Conservation (phyloP, 2,888 invertebrate genomes). For the Eilema sororculum region DNA sequence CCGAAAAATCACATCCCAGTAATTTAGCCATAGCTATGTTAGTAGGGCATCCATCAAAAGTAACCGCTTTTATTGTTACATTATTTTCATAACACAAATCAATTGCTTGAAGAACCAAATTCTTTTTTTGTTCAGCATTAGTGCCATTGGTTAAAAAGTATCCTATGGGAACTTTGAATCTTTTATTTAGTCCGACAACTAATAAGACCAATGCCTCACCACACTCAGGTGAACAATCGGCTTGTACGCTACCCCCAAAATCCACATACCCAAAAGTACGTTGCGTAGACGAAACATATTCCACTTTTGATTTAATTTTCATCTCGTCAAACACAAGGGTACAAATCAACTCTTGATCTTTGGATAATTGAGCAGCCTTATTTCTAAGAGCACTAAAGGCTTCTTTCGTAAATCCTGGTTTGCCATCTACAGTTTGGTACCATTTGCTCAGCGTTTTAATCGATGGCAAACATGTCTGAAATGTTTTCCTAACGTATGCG, state of each 20-base stretch:
- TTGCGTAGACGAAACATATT: background rate
- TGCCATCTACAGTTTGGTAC: slow-evolving; percentile 22
- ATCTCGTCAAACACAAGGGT: slow-evolving; percentile 17
- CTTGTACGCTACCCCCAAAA: too few species aligned
- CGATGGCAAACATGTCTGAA: slow-evolving; percentile 26
- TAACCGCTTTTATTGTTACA: slow-evolving; percentile 35
- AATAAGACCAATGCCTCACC: slow-evolving; percentile 10
- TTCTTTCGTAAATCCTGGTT: slow-evolving; percentile 17
- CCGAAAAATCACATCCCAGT: slow-evolving; percentile 32
- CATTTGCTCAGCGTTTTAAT: slow-evolving; percentile 25
- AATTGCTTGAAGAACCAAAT: slow-evolving; percentile 29
- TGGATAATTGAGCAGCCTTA: background rate
- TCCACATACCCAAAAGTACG: background rate
- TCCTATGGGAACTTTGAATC: slow-evolving; percentile 32
- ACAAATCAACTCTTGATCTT: background rate
- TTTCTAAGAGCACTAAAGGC: slow-evolving; percentile 8
- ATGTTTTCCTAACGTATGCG: slow-evolving; percentile 27
- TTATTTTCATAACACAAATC: slow-evolving; percentile 23
- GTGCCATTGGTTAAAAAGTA: slow-evolving; percentile 48
- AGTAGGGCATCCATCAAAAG: slow-evolving; percentile 45
- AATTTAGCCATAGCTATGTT: slow-evolving; percentile 39
- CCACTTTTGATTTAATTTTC: background rate
- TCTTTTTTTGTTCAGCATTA: slow-evolving; percentile 30
- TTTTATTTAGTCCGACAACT: background rate
- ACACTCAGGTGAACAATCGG: too few species aligned